Evolutionary conservation across 2,797 vertebrate genomes (phyloP).

Genomic region (Rachycentron canadum): DNA sequence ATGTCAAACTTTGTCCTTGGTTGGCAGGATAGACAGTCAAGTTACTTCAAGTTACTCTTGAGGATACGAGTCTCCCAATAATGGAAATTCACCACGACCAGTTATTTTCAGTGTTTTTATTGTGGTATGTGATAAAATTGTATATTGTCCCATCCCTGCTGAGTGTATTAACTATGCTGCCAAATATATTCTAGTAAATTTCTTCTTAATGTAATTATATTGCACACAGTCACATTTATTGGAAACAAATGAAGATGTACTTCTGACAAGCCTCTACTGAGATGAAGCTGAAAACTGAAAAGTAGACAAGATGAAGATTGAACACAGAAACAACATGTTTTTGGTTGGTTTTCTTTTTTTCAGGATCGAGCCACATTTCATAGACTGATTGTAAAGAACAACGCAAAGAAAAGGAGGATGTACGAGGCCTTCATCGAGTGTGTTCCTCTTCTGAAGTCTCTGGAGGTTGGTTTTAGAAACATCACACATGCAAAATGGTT

Average conservation of each 20-base stretch:
- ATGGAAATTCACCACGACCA: no score
- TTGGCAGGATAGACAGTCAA: no score
- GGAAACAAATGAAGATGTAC: background rate
- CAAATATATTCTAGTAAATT: background rate
- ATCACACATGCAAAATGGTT: background rate
- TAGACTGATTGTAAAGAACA: constrained; percentile 95
- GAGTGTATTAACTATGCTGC: background rate
- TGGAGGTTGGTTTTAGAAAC: constrained; percentile 86
- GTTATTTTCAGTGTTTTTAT: no score
- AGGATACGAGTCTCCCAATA: no score
- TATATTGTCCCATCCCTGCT: no score
- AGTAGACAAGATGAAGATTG: background rate
- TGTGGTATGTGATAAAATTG: no score
- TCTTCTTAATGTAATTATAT: background rate
- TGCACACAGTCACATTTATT: background rate
- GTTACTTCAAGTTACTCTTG: no score
- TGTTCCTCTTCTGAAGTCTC: constrained; percentile 92
- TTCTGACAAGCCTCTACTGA: background rate
- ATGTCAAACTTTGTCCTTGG: no score
- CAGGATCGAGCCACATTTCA: constrained; percentile 96
- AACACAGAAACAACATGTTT: background rate
- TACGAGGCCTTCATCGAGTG: constrained; percentile 95
- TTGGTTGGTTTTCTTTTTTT: constrained; percentile 49
- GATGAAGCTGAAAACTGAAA: background rate
- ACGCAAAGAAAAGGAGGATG: constrained; percentile 93